Conservation (phyloP, 2,113 vertebrate species). For the Mustela lutreola region DNA sequence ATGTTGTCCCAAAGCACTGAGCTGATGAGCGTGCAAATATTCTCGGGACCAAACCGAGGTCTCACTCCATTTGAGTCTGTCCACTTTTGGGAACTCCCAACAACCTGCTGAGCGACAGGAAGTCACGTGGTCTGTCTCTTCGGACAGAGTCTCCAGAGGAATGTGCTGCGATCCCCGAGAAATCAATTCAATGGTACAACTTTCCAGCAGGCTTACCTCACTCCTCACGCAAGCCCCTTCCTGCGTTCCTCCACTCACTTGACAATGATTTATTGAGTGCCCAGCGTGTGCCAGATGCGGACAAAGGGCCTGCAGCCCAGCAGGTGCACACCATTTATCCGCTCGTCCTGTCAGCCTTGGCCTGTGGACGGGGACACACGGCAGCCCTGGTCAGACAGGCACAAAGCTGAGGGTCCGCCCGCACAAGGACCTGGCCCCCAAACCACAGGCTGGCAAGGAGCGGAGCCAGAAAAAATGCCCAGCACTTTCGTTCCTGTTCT, state of each 20-base stretch:
- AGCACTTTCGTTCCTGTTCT: not conserved
- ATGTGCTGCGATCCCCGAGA: not conserved
- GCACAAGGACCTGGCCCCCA: not conserved
- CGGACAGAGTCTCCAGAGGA: not conserved
- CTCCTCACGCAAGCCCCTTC: not conserved
- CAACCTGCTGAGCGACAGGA: not conserved
- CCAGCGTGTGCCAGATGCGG: not conserved
- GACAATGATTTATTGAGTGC: not conserved
- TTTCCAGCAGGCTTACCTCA: not conserved
- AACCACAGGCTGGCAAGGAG: not conserved
- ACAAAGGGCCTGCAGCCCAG: not conserved
- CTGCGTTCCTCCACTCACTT: accelerated
- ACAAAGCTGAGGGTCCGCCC: not conserved
- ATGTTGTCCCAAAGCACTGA: conserved; percentile 56
- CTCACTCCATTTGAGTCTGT: not conserved
- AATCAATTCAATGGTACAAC: not conserved
- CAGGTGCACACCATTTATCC: not conserved
- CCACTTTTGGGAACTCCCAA: not conserved
- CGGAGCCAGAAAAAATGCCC: not conserved
- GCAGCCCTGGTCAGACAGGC: not conserved
- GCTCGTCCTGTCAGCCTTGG: not conserved
- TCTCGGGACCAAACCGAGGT: conserved; percentile 8
- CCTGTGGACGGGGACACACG: no score
- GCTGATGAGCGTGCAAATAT: not conserved
- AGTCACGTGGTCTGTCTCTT: not conserved